Base-by-base conservation (phyloP, 2,888 invertebrate species). In the Drosophila barbarae region DNA sequence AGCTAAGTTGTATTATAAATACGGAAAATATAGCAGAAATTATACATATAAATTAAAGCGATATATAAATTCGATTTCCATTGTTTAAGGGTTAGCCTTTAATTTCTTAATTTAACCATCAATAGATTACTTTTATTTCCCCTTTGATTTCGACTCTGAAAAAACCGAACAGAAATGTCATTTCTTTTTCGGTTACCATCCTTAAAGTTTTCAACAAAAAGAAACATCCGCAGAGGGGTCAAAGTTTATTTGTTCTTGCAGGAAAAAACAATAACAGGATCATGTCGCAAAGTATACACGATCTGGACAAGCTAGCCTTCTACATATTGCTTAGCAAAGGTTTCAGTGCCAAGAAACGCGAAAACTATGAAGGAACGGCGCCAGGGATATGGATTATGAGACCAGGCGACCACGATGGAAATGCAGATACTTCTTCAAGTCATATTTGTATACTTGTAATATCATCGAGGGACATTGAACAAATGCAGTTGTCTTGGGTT, bases 11-110 rank as follows among this genome's bases (percentile, higher is more conserved):
- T 85, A 85, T 75, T 73, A 85, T 81, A 85, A 81, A 83, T 75
- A 79, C 76, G 77, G 76, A 84, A 85, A 84, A 83, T 83, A 85
- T 85, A 85, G 85, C 78, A 80, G 70, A 80, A 85, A 85, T 83
- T 85, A 84, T 83, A 81, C 82, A 76, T 81, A 84, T 79, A 81
- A 80, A 84, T 74, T 70, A 73, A 64, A 36, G 53, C 12, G 18
- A 30, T 6, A 28, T 12, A 30, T 12, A 6, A 18, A 13, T 8
- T 18, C 5, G 13, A 5, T 13, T 13, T 32, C 1, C 8, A 4
- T 5, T 5, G 1, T 13, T 46, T 18, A 46, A 15, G 10, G 42
- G n/a, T 9, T n/a, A 23, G 9, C 23, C 5, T 8, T 41, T 41
- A 6, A 21, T 8, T 15, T 15, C 9, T 15, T 36, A 15, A 28